phyloP scores from a whole-genome alignment of 2,797 vertebrate species.

The Diplodus puntazzo region DNA sequence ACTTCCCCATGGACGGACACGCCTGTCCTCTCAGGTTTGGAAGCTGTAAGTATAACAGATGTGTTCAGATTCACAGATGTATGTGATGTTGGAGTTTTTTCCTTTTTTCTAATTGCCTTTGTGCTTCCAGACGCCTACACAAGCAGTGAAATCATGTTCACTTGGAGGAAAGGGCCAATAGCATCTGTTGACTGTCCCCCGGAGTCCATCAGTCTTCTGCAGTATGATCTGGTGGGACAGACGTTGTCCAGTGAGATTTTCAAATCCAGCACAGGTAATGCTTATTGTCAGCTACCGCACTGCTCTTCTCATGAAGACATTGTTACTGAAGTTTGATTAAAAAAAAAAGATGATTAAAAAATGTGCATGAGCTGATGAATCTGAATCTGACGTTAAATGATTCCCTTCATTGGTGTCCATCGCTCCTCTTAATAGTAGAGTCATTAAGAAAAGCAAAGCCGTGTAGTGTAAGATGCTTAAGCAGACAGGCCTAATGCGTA shows the following conservation, averaged over 20 bases:
- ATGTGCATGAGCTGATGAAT: slow-evolving; percentile 20
- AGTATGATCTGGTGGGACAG: slow-evolving; percentile 87
- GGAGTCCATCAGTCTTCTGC: slow-evolving; percentile 88
- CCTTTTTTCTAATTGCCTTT: slow-evolving; percentile 11
- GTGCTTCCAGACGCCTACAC: slow-evolving; percentile 85
- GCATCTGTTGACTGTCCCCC: slow-evolving; percentile 85
- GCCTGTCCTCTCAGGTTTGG: slow-evolving; percentile 88
- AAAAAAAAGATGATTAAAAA: background rate
- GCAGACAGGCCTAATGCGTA: slow-evolving; percentile 67
- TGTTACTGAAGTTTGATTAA: background rate
- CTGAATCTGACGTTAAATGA: slow-evolving; percentile 27
- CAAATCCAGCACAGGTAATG: slow-evolving; percentile 85
- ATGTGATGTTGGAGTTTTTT: background rate
- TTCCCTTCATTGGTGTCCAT: slow-evolving; percentile 27
- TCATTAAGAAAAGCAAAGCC: slow-evolving; percentile 44
- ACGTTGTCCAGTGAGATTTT: slow-evolving; percentile 82
- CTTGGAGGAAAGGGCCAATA: slow-evolving; percentile 85
- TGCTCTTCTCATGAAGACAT: background rate
- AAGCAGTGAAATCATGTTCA: slow-evolving; percentile 85
- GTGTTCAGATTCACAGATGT: slow-evolving; percentile 6
- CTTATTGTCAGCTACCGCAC: background rate
- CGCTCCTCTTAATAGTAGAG: slow-evolving; percentile 28
- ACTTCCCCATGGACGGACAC: slow-evolving; percentile 89
- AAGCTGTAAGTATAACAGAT: slow-evolving; percentile 84
- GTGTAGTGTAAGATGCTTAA: slow-evolving; percentile 68